phyloP scores from a whole-genome alignment of 2,888 invertebrate genomes.

The Hemithea aestivaria region DNA sequence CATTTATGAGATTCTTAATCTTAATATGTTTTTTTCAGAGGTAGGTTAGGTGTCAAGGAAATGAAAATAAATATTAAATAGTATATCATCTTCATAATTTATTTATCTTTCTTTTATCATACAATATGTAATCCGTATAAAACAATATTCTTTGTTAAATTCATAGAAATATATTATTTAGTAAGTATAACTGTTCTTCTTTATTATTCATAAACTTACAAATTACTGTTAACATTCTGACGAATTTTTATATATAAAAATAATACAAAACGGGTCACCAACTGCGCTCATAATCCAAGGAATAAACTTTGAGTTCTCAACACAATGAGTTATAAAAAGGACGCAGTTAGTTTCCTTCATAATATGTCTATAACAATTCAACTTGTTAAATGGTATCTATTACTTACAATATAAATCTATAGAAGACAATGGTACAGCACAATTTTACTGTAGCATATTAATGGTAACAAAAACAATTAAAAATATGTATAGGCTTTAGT shows the following conservation, averaged over 20 bases:
- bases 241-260: conserved; percentile 74
- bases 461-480: conserved; percentile 78
- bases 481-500: conserved; percentile 71
- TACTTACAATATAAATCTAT: conserved; percentile 68
- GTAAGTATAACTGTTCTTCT: conserved; percentile 72
- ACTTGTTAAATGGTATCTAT: conserved; percentile 75
- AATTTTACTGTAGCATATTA: conserved; percentile 66
- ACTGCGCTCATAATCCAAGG: conserved; percentile 25
- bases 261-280: conserved; percentile 65
- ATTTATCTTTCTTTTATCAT: conserved; percentile 70
- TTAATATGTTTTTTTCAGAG: neutral
- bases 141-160: conserved; percentile 79
- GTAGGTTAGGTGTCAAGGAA: conserved; percentile 23
- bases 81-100: conserved; percentile 78
- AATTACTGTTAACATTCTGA: conserved; percentile 77
- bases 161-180: conserved; percentile 79
- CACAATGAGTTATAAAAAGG: conserved; percentile 20
- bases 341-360: conserved; percentile 40
- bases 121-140: conserved; percentile 77
- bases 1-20: too few relatives aligned
- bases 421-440: conserved; percentile 76
- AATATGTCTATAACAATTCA: conserved; percentile 68
- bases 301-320: conserved; percentile 8
- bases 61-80: conserved; percentile 62
- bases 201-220: conserved; percentile 76